Percentiles rank a stretch among this genome's conserved stretches.
Evolutionary conservation across 2,113 vertebrate species (phyloP).

Genomic region (Sorex araneus): DNA sequence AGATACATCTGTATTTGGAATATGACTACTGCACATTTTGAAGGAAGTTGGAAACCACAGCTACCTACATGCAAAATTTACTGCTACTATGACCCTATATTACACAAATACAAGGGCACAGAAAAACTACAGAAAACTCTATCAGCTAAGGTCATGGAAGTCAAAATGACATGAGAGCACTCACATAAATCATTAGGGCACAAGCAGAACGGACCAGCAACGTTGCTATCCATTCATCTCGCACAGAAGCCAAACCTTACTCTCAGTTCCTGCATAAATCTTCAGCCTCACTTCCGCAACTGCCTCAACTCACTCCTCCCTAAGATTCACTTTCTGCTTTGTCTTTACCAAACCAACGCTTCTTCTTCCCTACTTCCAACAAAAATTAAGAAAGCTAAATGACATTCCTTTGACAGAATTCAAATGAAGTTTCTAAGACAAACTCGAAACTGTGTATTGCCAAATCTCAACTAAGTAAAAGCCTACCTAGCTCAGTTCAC

Average conservation of each 20-base stretch:
- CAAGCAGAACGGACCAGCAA: neutral
- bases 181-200: neutral
- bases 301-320: neutral
- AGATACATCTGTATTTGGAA: neutral
- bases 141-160: neutral
- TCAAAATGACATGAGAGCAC: neutral
- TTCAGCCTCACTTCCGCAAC: neutral
- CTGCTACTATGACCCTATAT: neutral
- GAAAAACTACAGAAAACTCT: neutral
- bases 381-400: neutral
- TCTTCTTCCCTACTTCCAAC: neutral
- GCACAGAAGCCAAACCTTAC: neutral
- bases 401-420: neutral
- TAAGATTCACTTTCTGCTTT: neutral
- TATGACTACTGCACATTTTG: neutral
- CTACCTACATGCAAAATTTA: neutral
- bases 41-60: conserved; percentile 14
- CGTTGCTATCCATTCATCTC: neutral
- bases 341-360: conserved; percentile 22
- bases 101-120: neutral
- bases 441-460: neutral
- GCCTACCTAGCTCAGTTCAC: neutral
- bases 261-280: neutral
- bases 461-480: conserved; percentile 11
- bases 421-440: neutral